Evolutionary conservation across 2,888 invertebrate species (phyloP), one percentile per base, ranked within the genome.

Genomic region (Drosophila yooni): DNA sequence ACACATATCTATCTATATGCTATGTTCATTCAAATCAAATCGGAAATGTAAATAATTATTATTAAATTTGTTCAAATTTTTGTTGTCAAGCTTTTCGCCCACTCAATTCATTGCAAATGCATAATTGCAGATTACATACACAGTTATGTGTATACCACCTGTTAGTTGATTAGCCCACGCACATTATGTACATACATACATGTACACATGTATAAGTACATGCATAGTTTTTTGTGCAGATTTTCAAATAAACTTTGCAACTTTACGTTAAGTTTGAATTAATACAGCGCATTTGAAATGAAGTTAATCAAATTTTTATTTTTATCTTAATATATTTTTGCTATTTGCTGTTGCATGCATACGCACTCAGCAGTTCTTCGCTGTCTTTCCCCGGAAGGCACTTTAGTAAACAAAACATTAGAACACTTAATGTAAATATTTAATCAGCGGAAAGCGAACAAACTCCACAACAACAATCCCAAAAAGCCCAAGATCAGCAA

Each of bases 151-250:
- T 48, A 57, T 48, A 57, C 67, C 67, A 67, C 67, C 67, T 67
- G 67, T 67, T 67, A 50, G 59, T 67, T 46, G 57, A 67, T 70
- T 50, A 50, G 48, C 67, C 67, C 67, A 67, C 67, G 67, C 67
- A 70, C 29, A 13, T 38, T 6, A 29, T 31, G 33, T 46, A 29
- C 21, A n/a, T n/a, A 13, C 31, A 34, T 34, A 36, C 38, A 25
- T 10, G n/a, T 18, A 34, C 60, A 29, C 21, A 18, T 4, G n/a
- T 2, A 25, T 4, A 15, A 4, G 7, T 25, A 46, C n/a, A 0
- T 38, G 5, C 21, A 46, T 33, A 33, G 27, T 50, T 31, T 46
- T 27, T 36, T 21, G 2, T n/a, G 40, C n/a, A 4, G n/a, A 40
- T 40, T n/a, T 40, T 10, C 10, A n/a, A 4, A n/a, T 40, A 10